A percentile compares a stretch with the other conserved stretches of the same genome.
Evolutionary conservation across 2,113 vertebrate genomes (phyloP).

Genomic region (Nannospalax galili): DNA sequence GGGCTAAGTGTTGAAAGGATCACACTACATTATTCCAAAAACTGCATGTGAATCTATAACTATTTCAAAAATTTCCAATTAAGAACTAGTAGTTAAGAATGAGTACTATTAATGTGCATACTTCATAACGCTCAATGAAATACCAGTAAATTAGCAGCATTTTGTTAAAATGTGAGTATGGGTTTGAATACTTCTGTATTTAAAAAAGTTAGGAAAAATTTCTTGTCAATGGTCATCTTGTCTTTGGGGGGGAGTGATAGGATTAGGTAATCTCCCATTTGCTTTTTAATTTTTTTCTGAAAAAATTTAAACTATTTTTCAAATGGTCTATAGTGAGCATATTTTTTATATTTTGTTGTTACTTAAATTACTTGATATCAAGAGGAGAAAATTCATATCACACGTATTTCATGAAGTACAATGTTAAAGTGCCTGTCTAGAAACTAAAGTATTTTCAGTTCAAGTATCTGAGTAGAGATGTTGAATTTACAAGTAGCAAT

Average conservation of each 20-base stretch:
- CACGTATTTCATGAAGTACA: neutral
- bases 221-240: neutral
- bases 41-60: neutral
- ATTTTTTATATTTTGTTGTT: neutral
- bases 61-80: neutral
- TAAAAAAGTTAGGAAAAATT: neutral
- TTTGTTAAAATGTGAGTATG: neutral
- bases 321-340: neutral
- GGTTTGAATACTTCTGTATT: neutral
- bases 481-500: constrained; percentile 67
- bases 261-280: neutral
- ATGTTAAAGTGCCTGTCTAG: neutral
- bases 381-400: neutral
- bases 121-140: neutral
- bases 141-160: neutral
- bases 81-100: neutral
- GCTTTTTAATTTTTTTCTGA: neutral
- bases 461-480: constrained; percentile 22
- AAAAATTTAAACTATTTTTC: neutral
- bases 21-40: neutral
- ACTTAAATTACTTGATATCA: neutral
- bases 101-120: neutral
- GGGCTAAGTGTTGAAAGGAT: neutral
- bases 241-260: neutral
- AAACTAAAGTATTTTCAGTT: neutral